Evolutionary conservation across 2,888 invertebrate genomes (phyloP).

Genomic region (Lasius platythorax): DNA sequence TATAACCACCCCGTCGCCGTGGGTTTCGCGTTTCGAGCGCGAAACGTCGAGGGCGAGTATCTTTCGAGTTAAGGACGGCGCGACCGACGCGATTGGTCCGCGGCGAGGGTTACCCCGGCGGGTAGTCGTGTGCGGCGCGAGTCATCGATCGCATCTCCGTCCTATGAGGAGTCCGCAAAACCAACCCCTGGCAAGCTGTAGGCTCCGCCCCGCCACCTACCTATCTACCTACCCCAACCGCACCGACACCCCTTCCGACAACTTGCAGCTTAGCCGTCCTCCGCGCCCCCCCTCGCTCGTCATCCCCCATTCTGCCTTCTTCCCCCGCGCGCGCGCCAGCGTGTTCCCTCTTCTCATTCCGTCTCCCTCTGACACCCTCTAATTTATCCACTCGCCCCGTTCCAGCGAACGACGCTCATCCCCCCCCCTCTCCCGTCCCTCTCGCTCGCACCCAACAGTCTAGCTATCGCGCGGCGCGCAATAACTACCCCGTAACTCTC

Average conservation of each 20-base stretch:
- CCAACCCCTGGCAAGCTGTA: constrained; percentile 79
- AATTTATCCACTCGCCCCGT: constrained; percentile 49
- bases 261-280: constrained; percentile 74
- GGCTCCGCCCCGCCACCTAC: constrained; percentile 73
- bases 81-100: constrained; percentile 80
- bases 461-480: constrained; percentile 66
- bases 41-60: constrained; percentile 78
- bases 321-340: constrained; percentile 30
- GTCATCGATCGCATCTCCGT: constrained; percentile 82
- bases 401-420: constrained; percentile 19
- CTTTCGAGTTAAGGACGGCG: constrained; percentile 80
- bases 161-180: constrained; percentile 81
- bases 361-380: constrained; percentile 52
- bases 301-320: constrained; percentile 44
- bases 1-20: constrained; percentile 63
- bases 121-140: constrained; percentile 75
- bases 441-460: constrained; percentile 59
- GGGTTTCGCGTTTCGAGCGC: constrained; percentile 62
- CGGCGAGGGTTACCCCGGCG: constrained; percentile 79
- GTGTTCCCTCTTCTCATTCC: constrained; percentile 49
- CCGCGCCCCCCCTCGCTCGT: constrained; percentile 45
- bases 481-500: constrained; percentile 69
- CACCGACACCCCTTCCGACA: constrained; percentile 69
- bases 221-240: constrained; percentile 57
- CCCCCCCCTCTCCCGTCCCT: background rate